Evolutionary conservation across 2,113 vertebrate species (phyloP).

Genomic region (Pluvianellus socialis): DNA sequence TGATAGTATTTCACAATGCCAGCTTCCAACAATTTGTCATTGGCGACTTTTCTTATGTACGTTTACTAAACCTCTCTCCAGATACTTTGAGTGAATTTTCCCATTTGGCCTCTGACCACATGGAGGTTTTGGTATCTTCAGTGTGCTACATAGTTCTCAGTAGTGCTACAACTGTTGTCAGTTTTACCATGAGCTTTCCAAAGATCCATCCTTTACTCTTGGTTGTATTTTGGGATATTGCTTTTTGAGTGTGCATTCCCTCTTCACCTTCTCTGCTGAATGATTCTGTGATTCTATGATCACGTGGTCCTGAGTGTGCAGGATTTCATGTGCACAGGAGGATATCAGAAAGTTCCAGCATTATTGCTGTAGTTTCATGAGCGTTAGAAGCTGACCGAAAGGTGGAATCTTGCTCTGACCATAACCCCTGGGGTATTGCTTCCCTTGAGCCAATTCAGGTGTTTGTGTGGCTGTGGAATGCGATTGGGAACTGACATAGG

Average conservation of each 20-base stretch:
- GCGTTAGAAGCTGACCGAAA: not conserved
- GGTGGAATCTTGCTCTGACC: not conserved
- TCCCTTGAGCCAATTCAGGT: not conserved
- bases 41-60: not conserved
- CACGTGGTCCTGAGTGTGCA: not conserved
- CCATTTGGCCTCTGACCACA: not conserved
- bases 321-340: not conserved
- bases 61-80: not conserved
- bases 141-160: not conserved
- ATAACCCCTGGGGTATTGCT: accelerated
- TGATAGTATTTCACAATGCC: not conserved
- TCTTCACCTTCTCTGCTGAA: not conserved
- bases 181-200: not conserved
- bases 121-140: not conserved
- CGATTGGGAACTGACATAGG: not conserved
- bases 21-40: not conserved
- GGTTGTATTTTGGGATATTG: not conserved
- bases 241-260: not conserved
- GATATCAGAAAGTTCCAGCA: not conserved
- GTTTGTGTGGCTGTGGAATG: not conserved
- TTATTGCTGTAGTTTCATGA: not conserved
- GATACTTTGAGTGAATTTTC: not conserved
- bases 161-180: not conserved
- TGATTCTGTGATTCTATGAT: not conserved
- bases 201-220: not conserved